Evolutionary conservation across 2,888 invertebrate species (phyloP).

Genomic region (Microlaimidae sp.): DNA sequence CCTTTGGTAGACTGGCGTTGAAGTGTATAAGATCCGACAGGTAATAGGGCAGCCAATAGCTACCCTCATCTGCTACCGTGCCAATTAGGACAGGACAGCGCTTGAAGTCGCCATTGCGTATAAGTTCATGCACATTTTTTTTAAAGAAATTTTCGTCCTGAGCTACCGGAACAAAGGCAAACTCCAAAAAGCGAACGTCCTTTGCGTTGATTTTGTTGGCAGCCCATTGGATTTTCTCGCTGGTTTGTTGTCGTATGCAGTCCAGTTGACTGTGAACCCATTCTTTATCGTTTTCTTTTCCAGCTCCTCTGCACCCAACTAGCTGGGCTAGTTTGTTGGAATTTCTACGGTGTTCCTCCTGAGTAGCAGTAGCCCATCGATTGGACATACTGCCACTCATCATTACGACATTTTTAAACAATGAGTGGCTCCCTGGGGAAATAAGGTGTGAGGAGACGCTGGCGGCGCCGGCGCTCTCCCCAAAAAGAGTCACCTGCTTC

Average conservation of each 20-base stretch:
- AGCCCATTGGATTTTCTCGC: not conserved
- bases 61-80: conserved; percentile 79
- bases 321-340: conserved; percentile 23
- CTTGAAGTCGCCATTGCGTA: conserved; percentile 51
- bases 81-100: conserved; percentile 78
- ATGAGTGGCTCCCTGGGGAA: conserved; percentile 63
- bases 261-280: no score
- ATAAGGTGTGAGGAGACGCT: conserved; percentile 47
- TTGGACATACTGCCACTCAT: conserved; percentile 78
- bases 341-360: conserved; percentile 45
- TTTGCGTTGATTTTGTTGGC: not conserved
- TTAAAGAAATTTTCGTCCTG: conserved; percentile 72
- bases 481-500: conserved; percentile 47
- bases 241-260: not conserved
- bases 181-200: conserved; percentile 42
- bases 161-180: conserved; percentile 79
- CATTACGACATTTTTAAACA: conserved; percentile 45
- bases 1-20: not conserved
- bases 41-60: conserved; percentile 34
- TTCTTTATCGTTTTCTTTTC: conserved; percentile 37
- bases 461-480: conserved; percentile 85
- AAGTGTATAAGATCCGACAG: conserved; percentile 15
- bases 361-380: conserved; percentile 73
- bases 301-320: conserved; percentile 23
- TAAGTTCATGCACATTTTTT: conserved; percentile 50